phyloP scores from a whole-genome alignment of 2,888 invertebrate genomes.

The Trachelus troglodyta region DNA sequence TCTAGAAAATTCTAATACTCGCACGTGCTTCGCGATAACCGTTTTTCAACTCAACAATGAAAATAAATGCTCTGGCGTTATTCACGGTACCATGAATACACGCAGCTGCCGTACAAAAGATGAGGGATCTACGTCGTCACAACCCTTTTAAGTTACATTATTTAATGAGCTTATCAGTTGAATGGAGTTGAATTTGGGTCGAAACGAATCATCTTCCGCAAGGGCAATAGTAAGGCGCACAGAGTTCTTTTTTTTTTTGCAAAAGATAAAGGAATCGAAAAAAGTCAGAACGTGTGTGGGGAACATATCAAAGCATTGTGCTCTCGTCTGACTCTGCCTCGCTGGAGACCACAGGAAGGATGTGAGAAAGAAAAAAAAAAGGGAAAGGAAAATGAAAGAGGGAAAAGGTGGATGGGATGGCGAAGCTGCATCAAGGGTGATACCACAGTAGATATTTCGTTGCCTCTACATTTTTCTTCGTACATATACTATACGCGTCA shows the following conservation, averaged over 20 bases:
- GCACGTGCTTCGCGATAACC: not conserved
- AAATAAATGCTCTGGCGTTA: not conserved
- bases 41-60: not conserved
- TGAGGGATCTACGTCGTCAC: not conserved
- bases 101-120: not conserved
- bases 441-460: not conserved
- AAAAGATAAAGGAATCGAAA: not conserved
- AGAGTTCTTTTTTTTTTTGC: not conserved
- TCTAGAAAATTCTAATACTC: not conserved
- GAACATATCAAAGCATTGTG: not conserved
- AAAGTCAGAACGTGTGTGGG: not conserved
- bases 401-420: not conserved
- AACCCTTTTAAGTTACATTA: not conserved
- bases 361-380: not conserved
- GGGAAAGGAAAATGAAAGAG: not conserved
- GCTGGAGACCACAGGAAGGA: not conserved
- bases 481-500: not conserved
- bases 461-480: not conserved
- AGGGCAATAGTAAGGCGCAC: not conserved
- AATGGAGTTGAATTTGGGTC: not conserved
- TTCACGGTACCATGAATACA: not conserved
- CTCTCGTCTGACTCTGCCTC: not conserved
- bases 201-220: slow-evolving; percentile 1
- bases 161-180: slow-evolving; percentile 1
- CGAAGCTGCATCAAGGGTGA: not conserved